Percentiles rank a stretch among this genome's conserved stretches.
Evolutionary conservation across 1,140 invertebrate species (phyloP).

Genomic region (Monomorium pharaonis): DNA sequence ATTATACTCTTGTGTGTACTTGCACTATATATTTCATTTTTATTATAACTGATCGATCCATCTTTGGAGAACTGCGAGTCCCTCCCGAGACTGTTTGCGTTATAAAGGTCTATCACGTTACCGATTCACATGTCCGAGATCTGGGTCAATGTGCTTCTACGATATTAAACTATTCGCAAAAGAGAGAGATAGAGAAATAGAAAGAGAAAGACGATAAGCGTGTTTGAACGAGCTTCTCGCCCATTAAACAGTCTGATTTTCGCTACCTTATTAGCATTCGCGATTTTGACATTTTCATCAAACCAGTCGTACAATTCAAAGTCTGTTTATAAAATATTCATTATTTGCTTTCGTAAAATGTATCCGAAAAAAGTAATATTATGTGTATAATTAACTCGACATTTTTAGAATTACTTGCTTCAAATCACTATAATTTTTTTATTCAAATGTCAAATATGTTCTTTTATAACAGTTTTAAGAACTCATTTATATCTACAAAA

Average conservation of each 20-base stretch:
- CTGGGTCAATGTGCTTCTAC: constrained; percentile 72
- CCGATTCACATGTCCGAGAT: constrained; percentile 69
- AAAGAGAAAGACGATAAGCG: constrained; percentile 27
- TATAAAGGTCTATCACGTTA: constrained; percentile 68
- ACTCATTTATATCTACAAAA: too few relatives aligned
- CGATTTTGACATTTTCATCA: constrained; percentile 1
- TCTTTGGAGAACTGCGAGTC: constrained; percentile 12
- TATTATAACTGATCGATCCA: constrained; percentile 7
- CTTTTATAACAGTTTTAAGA: too few relatives aligned
- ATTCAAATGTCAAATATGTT: too few relatives aligned
- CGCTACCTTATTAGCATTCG: background rate
- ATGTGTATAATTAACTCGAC: too few relatives aligned
- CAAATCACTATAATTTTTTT: too few relatives aligned
- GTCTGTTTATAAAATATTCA: too few relatives aligned
- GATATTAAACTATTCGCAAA: constrained; percentile 56
- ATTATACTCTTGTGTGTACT: background rate
- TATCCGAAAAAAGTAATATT: background rate
- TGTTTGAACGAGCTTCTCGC: constrained; percentile 5
- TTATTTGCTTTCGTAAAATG: background rate
- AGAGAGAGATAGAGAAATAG: background rate
- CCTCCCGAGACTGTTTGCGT: constrained; percentile 36
- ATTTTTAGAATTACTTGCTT: too few relatives aligned
- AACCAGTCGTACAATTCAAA: too few relatives aligned
- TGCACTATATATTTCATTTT: background rate
- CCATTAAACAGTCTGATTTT: background rate